Conservation (phyloP, 2,888 invertebrate genomes). For the Gandaritis pyraliata region DNA sequence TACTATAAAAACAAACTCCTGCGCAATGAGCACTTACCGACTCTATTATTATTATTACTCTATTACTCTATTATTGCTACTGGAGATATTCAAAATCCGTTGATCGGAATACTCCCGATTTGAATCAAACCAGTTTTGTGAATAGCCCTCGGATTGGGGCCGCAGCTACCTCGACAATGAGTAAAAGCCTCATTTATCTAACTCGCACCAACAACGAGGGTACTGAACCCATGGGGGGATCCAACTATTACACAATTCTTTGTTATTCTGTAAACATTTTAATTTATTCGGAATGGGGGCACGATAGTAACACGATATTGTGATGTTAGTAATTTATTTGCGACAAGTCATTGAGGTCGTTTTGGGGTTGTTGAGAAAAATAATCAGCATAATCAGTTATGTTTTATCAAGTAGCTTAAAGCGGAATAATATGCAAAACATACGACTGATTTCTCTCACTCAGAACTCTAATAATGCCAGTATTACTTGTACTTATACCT, state of each 20-base stretch:
- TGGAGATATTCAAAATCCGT: slow-evolving; percentile 30
- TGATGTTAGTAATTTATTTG: slow-evolving; percentile 62
- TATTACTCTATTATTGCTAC: no score
- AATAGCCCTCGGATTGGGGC: slow-evolving; percentile 36
- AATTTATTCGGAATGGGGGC: slow-evolving; percentile 44
- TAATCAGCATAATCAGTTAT: no score
- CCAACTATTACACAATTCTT: slow-evolving; percentile 47
- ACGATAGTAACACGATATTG: slow-evolving; percentile 56
- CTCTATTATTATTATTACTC: no score
- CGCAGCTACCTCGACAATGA: slow-evolving; percentile 48
- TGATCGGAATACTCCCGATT: slow-evolving; percentile 31
- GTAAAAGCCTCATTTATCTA: slow-evolving; percentile 60
- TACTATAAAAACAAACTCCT: slow-evolving; percentile 2
- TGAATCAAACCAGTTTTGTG: slow-evolving; percentile 40
- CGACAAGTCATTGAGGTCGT: slow-evolving; percentile 54
- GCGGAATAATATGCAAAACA: no score
- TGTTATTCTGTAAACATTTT: slow-evolving; percentile 42
- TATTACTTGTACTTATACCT: no score
- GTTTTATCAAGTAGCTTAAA: no score
- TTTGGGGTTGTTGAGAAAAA: slow-evolving; percentile 1
- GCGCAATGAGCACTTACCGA: slow-evolving; percentile 16
- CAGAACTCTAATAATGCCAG: no score
- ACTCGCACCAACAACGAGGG: slow-evolving; percentile 46
- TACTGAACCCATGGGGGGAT: slow-evolving; percentile 44
- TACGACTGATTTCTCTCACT: no score